Base-by-base conservation (phyloP, 2,113 vertebrate genomes). In the Oncorhynchus kisutch region DNA sequence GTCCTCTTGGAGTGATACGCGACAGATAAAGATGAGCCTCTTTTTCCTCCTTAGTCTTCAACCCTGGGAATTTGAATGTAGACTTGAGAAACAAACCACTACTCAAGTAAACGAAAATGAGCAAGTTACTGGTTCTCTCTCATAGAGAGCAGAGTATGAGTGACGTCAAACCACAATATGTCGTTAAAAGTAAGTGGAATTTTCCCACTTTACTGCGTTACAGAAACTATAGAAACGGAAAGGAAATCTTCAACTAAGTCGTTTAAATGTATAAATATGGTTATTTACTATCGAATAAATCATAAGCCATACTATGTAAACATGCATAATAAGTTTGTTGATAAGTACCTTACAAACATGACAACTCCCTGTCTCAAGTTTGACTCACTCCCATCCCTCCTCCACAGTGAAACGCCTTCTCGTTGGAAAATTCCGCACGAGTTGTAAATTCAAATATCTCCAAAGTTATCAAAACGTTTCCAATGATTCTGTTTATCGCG, bases 301-400 rank as follows among this genome's bases (percentile, higher is more conserved):
- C 48, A 73, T 12, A 45, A 9, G 39, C 9, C n/a, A 69, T n/a
- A 60, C 18, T 29, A 57, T 64, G 49, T 59, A 67, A 71, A 77
- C 76, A 77, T 34, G 57, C 51, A 48, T 49, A 11, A 22, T 70
- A 25, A 7, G 48, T 72, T 71, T 31, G 45, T 45, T 59, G 67
- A 48, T 34, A 22, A 72, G 81, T 91, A 45, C 39, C 92, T 92
- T 91, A 90, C 89, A 86, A 91, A 92, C 92, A 93, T 92, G 90
- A 85, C 89, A 92, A 88, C 91, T 90, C 82, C 75, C 81, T 5
- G 68, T 76, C 86, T 90, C 83, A 91, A 84, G 75, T 67, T 18
- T 65, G 79, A 82, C 64, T 86, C 77, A 70, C 77, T 84, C 82
- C 77, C 89, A 88, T 90, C 81, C 79, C 83, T 76, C 81, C 74